phyloP scores from a whole-genome alignment of 2,888 invertebrate genomes.

The Polymixis flavicincta region DNA sequence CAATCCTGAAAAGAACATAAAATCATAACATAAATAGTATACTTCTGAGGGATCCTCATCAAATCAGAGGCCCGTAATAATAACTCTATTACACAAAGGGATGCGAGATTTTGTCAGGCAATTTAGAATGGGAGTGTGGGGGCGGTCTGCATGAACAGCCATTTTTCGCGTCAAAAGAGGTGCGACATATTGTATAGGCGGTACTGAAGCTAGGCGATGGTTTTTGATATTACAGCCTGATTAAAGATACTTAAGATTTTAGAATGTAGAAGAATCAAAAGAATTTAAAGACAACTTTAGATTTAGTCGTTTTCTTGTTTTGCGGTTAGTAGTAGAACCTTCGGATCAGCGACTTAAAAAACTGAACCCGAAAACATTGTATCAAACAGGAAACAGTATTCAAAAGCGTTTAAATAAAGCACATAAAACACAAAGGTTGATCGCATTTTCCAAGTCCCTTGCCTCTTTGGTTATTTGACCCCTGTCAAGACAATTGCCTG shows the following conservation, averaged over 20 bases:
- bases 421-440: slow-evolving; percentile 56
- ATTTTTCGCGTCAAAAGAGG: slow-evolving; percentile 71
- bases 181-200: slow-evolving; percentile 68
- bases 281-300: background rate
- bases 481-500: slow-evolving; percentile 82
- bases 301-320: background rate
- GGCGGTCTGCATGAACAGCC: slow-evolving; percentile 73
- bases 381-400: slow-evolving; percentile 11
- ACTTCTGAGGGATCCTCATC: slow-evolving; percentile 75
- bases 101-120: slow-evolving; percentile 83
- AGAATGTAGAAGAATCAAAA: background rate
- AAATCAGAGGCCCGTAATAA: slow-evolving; percentile 86
- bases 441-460: slow-evolving; percentile 67
- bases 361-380: background rate
- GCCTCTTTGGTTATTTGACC: slow-evolving; percentile 81
- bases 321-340: background rate
- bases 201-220: slow-evolving; percentile 41
- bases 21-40: slow-evolving; percentile 59
- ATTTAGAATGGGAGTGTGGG: slow-evolving; percentile 81
- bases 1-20: slow-evolving; percentile 8
- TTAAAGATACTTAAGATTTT: slow-evolving; percentile 19
- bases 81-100: slow-evolving; percentile 86
- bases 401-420: slow-evolving; percentile 46
- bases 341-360: background rate
- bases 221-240: slow-evolving; percentile 27